Evolutionary conservation across 2,888 invertebrate species (phyloP).

Genomic region (Argyresthia goedartella): DNA sequence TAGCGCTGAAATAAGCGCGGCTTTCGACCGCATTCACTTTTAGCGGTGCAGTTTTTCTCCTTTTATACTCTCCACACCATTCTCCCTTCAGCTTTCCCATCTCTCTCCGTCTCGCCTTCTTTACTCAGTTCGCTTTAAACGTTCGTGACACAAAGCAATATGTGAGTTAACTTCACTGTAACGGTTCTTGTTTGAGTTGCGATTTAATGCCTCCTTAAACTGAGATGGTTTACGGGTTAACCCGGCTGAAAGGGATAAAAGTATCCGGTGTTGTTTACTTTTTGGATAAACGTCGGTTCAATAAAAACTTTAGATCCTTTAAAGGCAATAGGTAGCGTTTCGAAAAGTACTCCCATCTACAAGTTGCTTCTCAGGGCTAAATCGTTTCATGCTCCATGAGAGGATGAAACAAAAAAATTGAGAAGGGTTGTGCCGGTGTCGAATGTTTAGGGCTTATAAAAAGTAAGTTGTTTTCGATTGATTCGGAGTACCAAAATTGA

Average conservation of each 20-base stretch:
- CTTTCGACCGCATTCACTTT: constrained; percentile 72
- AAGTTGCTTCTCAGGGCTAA: too few relatives aligned
- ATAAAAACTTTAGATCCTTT: constrained; percentile 57
- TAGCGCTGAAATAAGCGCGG: constrained; percentile 66
- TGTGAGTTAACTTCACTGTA: constrained; percentile 70
- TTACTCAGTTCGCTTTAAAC: constrained; percentile 48
- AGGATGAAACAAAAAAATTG: too few relatives aligned
- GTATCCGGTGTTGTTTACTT: constrained; percentile 59
- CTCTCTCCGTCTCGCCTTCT: constrained; percentile 47
- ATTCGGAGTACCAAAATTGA: too few relatives aligned
- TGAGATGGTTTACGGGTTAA: constrained; percentile 70
- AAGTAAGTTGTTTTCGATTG: too few relatives aligned
- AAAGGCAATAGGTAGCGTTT: constrained; percentile 28
- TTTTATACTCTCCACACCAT: constrained; percentile 64
- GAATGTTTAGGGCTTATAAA: too few relatives aligned
- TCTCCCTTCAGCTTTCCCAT: constrained; percentile 50
- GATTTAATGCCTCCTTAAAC: constrained; percentile 71
- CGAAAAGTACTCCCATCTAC: too few relatives aligned
- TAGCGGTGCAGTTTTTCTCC: constrained; percentile 70
- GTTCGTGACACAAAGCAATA: constrained; percentile 71
- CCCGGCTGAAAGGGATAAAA: constrained; percentile 63
- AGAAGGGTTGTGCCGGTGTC: too few relatives aligned
- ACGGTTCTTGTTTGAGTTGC: constrained; percentile 71
- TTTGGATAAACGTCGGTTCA: constrained; percentile 47
- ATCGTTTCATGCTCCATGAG: too few relatives aligned